Base-by-base conservation (phyloP, 2,888 invertebrate genomes). In the Melanophora roralis region DNA sequence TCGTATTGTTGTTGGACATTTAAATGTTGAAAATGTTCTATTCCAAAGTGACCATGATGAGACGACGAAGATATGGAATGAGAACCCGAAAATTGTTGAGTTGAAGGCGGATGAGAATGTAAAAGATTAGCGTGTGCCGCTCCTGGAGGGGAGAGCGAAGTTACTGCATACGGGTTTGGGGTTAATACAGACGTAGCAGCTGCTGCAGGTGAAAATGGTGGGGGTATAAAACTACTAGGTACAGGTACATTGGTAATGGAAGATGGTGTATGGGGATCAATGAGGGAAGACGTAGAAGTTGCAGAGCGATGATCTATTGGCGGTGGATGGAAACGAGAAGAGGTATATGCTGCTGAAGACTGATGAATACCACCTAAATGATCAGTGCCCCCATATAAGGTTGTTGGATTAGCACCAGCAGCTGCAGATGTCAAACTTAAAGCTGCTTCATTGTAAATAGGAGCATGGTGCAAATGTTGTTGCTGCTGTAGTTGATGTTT, bases 191-290 rank as follows among this genome's bases (percentile, higher is more conserved):
- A 84, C 9, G 84, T 82, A n/a, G 83, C 80, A 64, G 68, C 82
- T 57, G 84, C 68, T 47, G 84, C 76, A 73, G 83, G 83, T 40
- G 84, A 82, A 83, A 86, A 87, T 36, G 85, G 81, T 69, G 88
- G 86, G 73, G 87, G 86, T 71, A 86, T 84, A 81, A 87, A 87
- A 57, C 87, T 86, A 79, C 86, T 85, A 74, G 86, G 85, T 82
- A 79, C 85, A 85, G 86, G 88, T 87, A 87, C 87, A 84, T 86
- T 87, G 83, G 85, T 81, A 69, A 80, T 71, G 64, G 82, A 76
- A 60, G 78, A 76, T 47, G 69, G 53, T 49, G 81, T 59, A 67
- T 76, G 81, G 36, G 82, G 82, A 53, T 79, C 81, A 79, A 84
- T 84, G 64, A 85, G 86, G 34, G 86, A 85, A 59, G 72, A 85